Evolutionary conservation across 2,797 vertebrate species (phyloP).

Genomic region (Hybognathus amarus): DNA sequence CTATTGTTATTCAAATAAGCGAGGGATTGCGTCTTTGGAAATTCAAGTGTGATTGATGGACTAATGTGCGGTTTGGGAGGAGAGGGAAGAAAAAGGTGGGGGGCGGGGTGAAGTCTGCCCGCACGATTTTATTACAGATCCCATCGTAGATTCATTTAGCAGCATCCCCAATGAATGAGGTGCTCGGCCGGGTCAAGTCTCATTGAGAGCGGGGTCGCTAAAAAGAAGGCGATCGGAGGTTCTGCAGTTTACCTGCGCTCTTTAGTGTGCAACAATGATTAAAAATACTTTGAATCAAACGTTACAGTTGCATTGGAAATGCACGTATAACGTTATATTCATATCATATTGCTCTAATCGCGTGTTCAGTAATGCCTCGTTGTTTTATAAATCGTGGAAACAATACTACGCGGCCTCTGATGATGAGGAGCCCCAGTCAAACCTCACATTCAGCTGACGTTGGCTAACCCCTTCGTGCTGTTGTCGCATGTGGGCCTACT

Average conservation of each 20-base stretch:
- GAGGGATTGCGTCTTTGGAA: conserved; percentile 71
- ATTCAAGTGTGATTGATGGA: conserved; percentile 81
- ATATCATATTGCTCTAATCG: no score
- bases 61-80: conserved; percentile 72
- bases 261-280: not conserved
- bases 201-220: not conserved
- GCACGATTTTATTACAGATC: conserved; percentile 51
- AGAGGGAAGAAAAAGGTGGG: conserved; percentile 61
- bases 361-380: not conserved
- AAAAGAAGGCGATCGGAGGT: not conserved
- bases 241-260: not conserved
- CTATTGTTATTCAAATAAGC: conserved; percentile 63
- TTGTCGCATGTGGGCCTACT: conserved; percentile 55
- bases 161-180: conserved; percentile 25
- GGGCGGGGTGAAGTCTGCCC: conserved; percentile 69
- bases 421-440: not conserved
- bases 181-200: conserved; percentile 1
- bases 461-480: conserved; percentile 45
- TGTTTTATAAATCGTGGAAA: conserved; percentile 16
- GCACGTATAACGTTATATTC: not conserved
- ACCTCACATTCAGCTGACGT: conserved; percentile 51
- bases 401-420: conserved; percentile 39
- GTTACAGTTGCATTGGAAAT: not conserved
- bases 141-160: conserved; percentile 31
- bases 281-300: not conserved